These are phyloP conservation scores for Nothoprocta pentlandii DNA, from an alignment of 2,113 vertebrate species.

Conservation along the genomic window DNA sequence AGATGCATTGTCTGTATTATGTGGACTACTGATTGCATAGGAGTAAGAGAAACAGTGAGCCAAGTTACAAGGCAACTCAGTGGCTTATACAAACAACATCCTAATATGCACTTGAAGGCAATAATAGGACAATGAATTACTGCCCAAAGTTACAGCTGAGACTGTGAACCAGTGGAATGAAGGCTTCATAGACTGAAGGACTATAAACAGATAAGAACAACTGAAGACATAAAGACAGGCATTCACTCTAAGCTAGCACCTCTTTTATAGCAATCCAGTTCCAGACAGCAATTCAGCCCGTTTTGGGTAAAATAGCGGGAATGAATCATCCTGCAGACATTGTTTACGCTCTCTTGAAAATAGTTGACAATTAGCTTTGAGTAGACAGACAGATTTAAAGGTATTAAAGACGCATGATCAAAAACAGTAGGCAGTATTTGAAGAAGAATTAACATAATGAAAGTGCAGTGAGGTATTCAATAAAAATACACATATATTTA, in stretches of 20 bases:
- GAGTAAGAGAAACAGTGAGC: background rate
- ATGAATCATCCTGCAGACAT: background rate
- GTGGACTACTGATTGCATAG: background rate
- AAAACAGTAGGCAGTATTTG: background rate
- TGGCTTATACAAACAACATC: background rate
- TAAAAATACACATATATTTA: background rate
- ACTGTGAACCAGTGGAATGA: background rate
- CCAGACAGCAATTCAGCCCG: background rate
- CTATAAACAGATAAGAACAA: conserved; percentile 13
- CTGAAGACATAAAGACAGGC: background rate
- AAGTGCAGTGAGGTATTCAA: background rate
- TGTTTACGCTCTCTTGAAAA: background rate
- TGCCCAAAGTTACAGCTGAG: background rate
- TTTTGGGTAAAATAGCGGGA: background rate
- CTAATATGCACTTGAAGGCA: background rate
- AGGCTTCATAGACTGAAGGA: background rate
- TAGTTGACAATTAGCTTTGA: background rate
- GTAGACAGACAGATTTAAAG: background rate
- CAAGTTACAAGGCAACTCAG: background rate
- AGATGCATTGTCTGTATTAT: background rate
- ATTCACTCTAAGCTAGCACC: background rate
- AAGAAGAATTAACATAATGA: background rate
- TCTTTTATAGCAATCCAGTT: background rate
- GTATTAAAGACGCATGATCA: background rate
- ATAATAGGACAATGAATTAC: background rate